Evolutionary conservation across 2,113 vertebrate genomes (phyloP), one percentile per base, ranked within the genome.

Genomic region (Anarhynchus alexandrinus): DNA sequence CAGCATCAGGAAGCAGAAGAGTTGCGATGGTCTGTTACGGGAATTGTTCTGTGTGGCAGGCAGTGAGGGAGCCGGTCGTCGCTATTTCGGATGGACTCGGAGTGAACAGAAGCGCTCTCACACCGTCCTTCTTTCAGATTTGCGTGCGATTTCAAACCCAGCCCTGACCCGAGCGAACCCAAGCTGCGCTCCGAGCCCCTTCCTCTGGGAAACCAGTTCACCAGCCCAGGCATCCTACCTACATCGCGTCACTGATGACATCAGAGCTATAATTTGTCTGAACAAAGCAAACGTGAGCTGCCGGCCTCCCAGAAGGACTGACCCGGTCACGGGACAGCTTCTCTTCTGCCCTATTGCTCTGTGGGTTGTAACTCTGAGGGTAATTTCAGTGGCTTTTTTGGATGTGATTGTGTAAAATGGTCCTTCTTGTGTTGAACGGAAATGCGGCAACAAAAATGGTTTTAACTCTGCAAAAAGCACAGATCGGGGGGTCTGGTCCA

Each of bases 351-450:
- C 42, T 40, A 3, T 5, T 38, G 26, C 30, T 57, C 65, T 21
- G 26, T 15, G 34, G 29, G 26, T 14, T 15, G 16, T 26, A 45
- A 54, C 49, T 74, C 21, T 17, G 9, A 59, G 57, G 61, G 26
- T 27, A 34, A 82, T 45, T 84, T 65, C 42, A 18, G 51, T 30
- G 23, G 19, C 15, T 52, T 84, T 82, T 82, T 40, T 42, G 21
- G 70, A 54, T 61, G 32, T 42, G 15, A 1, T 32, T 42, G 51
- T 20, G 55, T 42, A n/a, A 94, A 80, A 61, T 1, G 10, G 9
- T 20, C n/a, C 32, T 76, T 38, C 55, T 82, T 0, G 0, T 30
- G 23, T 42, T 32, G 42, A 79, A 64, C 0, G 1, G 69, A 65
- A 93, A 29, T 21, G 70, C 34, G 62, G 65, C 81, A 86, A 74